These are phyloP conservation scores for Melanotaenia trifasciata DNA, from an alignment of 2,797 vertebrate species.

Conservation along the genomic window DNA sequence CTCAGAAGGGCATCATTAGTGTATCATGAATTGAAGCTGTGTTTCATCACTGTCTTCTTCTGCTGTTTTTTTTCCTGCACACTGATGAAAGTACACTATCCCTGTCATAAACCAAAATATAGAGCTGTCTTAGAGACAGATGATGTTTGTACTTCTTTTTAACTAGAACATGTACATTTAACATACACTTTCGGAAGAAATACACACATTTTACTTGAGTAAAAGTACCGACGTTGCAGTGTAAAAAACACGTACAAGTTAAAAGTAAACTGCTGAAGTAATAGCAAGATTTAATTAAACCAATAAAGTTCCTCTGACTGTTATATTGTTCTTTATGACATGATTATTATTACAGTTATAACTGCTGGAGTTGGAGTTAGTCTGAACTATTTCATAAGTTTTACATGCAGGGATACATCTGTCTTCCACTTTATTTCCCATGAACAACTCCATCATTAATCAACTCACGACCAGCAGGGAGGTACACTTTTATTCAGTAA, in stretches of 20 bases:
- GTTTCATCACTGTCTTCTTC: neutral
- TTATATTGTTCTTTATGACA: slow-evolving; percentile 5
- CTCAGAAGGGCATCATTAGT: slow-evolving; percentile 2
- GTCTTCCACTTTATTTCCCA: slow-evolving; percentile 8
- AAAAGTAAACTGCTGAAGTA: neutral
- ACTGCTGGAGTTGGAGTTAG: neutral
- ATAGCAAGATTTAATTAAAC: neutral
- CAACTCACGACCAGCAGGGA: neutral
- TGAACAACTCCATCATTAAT: slow-evolving; percentile 1
- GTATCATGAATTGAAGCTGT: slow-evolving; percentile 4
- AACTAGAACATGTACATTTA: neutral
- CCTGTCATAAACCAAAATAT: neutral
- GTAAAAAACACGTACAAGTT: neutral
- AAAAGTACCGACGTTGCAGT: neutral
- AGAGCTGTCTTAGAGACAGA: neutral
- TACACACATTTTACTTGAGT: neutral
- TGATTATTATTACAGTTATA: slow-evolving; percentile 7
- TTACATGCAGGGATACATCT: slow-evolving; percentile 5
- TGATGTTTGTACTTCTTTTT: neutral
- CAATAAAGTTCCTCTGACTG: neutral
- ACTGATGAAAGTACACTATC: neutral
- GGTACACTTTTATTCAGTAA: neutral
- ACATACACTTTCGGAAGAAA: neutral
- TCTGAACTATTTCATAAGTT: slow-evolving; percentile 6
- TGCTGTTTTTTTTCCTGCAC: neutral